Evolutionary conservation across 2,113 vertebrate species (phyloP).

Genomic region (Ahaetulla prasina): DNA sequence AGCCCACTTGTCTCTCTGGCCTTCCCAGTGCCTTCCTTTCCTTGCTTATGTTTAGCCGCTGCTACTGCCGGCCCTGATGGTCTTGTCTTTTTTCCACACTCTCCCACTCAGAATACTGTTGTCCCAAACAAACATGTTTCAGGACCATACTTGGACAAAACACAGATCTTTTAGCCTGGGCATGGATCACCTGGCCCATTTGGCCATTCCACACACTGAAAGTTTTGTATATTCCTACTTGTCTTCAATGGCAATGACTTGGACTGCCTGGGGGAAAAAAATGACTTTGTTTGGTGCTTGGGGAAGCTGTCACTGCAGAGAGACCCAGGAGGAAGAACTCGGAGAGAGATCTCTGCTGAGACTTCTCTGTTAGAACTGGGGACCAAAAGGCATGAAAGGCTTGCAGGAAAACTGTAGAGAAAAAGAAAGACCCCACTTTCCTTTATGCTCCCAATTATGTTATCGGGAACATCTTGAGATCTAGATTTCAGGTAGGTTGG

Average conservation of each 20-base stretch:
- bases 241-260: neutral
- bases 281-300: neutral
- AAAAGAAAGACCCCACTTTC: neutral
- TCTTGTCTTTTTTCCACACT: neutral
- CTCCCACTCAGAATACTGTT: neutral
- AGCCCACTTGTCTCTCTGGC: neutral
- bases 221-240: neutral
- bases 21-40: neutral
- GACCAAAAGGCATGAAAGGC: neutral
- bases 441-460: neutral
- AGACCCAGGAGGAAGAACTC: neutral
- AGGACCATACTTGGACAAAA: neutral
- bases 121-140: neutral
- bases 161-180: neutral
- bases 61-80: neutral
- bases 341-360: neutral
- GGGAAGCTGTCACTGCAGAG: too few species aligned
- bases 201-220: neutral
- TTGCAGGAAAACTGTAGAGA: neutral
- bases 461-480: neutral
- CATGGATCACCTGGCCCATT: neutral
- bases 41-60: neutral
- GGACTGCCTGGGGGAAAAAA: neutral
- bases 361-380: neutral
- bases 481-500: neutral